Evolutionary conservation across 2,113 vertebrate genomes (phyloP).

Genomic region (Chaetura pelagica): DNA sequence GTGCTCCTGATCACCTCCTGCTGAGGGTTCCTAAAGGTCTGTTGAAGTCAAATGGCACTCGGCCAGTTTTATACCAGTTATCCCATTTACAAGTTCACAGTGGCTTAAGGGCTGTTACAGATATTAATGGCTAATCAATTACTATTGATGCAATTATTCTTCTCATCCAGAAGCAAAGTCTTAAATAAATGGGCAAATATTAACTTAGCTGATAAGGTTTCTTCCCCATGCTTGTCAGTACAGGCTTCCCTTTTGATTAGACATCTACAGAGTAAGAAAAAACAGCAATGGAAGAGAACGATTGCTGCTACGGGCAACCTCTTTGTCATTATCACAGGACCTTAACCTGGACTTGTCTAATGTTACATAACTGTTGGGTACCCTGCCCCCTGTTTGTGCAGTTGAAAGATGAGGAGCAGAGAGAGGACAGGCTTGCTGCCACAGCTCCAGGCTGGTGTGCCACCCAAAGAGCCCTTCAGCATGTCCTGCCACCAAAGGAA

Average conservation of each 20-base stretch:
- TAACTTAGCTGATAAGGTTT: slow-evolving; percentile 48
- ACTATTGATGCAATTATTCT: not conserved
- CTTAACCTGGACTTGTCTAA: not conserved
- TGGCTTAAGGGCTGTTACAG: not conserved
- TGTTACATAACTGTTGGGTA: not conserved
- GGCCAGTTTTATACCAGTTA: not conserved
- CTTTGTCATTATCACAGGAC: not conserved
- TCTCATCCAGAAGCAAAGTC: not conserved
- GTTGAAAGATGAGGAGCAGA: not conserved
- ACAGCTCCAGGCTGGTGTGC: fast-evolving
- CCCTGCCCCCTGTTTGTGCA: not conserved
- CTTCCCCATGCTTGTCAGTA: not conserved
- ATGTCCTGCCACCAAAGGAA: not conserved
- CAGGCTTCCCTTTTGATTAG: slow-evolving; percentile 16
- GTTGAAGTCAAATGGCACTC: not conserved
- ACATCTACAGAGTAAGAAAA: not conserved
- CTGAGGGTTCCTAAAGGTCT: not conserved
- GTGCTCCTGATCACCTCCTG: not conserved
- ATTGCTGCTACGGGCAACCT: not conserved
- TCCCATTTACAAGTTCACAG: not conserved
- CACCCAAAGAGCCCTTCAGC: not conserved
- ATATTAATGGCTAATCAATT: slow-evolving; percentile 16
- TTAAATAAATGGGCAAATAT: slow-evolving; percentile 57
- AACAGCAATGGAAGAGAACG: not conserved
- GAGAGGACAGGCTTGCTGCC: not conserved